A percentile compares a stretch with the other conserved stretches of the same genome.
phyloP scores from a whole-genome alignment of 2,797 vertebrate species.

The Myripristis jacobus region DNA sequence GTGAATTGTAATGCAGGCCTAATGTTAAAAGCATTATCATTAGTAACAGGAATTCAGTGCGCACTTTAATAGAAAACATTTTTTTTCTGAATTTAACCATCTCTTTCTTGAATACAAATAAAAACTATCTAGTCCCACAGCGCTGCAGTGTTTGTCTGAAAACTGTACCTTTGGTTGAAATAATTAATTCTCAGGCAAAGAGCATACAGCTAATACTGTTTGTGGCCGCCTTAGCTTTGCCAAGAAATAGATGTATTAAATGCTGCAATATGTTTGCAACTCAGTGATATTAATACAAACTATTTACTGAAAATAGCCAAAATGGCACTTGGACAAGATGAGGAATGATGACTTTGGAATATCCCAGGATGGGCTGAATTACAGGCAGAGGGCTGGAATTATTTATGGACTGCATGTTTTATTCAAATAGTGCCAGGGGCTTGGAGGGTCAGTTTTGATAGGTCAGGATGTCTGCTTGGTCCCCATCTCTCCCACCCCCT shows the following conservation, averaged over 20 bases:
- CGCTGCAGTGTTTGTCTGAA: not conserved
- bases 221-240: conserved; percentile 4
- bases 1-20: not conserved
- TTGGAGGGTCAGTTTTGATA: not conserved
- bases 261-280: conserved; percentile 46
- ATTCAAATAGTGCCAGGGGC: conserved; percentile 18
- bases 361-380: conserved; percentile 36
- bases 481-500: not conserved
- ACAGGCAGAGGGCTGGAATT: conserved; percentile 38
- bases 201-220: conserved; percentile 26
- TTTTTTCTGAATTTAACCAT: no score
- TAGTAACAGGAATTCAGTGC: no score
- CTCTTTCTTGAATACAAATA: no score
- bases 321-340: conserved; percentile 38
- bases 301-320: conserved; percentile 27
- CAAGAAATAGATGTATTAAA: conserved; percentile 40
- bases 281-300: conserved; percentile 30
- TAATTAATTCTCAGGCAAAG: conserved; percentile 42
- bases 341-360: conserved; percentile 45
- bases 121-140: no score
- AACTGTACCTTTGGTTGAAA: conserved; percentile 14
- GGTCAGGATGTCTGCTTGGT: conserved; percentile 17
- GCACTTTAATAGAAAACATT: no score
- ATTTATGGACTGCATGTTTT: conserved; percentile 32
- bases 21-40: no score